Percentiles rank a stretch among this genome's conserved stretches.
Conservation (phyloP, 2,113 vertebrate species). For the Rhinolophus ferrumequinum region DNA sequence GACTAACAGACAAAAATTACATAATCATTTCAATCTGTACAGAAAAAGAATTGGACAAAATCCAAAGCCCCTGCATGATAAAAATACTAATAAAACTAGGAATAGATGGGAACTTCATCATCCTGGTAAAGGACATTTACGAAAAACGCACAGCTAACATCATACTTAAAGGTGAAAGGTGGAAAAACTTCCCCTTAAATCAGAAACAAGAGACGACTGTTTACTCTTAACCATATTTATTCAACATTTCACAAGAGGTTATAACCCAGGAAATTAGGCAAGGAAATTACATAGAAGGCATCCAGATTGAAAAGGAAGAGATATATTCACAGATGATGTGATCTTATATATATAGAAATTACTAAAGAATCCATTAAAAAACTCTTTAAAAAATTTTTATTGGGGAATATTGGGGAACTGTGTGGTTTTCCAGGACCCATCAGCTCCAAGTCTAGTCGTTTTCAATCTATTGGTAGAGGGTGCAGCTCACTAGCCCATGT, state of each 20-base stretch:
- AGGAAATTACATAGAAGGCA: neutral
- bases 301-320: neutral
- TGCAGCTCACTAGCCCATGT: no score
- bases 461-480: no score
- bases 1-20: neutral
- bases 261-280: neutral
- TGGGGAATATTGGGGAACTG: no score
- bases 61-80: no score
- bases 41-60: no score
- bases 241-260: neutral
- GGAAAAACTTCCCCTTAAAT: neutral
- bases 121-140: neutral
- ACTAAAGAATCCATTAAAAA: neutral
- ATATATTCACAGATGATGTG: neutral
- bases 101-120: neutral
- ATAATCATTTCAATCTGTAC: no score
- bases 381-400: neutral
- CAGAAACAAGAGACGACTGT: neutral
- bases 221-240: neutral
- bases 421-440: no score
- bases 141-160: neutral
- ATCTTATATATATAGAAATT: neutral
- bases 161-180: neutral
- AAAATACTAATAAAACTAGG: neutral
- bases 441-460: no score